Evolutionary conservation across 2,113 vertebrate species (phyloP), one percentile per base, ranked within the genome.

Genomic region (Rafetus swinhoei): DNA sequence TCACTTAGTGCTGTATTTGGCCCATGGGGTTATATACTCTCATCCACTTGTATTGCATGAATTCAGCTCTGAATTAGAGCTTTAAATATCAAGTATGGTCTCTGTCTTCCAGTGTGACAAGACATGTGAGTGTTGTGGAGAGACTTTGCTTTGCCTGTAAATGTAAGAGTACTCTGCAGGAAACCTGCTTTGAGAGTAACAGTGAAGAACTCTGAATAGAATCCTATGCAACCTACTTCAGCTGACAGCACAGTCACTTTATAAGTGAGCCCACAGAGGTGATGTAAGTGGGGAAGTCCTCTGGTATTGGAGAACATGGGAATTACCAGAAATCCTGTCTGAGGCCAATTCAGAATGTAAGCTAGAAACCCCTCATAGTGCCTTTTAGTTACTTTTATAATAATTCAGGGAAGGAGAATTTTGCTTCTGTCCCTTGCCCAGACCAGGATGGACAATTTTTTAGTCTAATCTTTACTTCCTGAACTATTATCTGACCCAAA

Each of bases 21-120:
- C 21, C 0, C 21, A 29, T 60, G 91, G 35, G 0, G 93, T 50
- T 35, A 24, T 35, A 5, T 45, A 53, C 52, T 6, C 1, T 57
- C 22, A 3, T 56, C 60, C 74, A 6, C 5, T 90, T 22, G 62
- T 69, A 79, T 85, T 60, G 1, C 1, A 18, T 12, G 22, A 57
- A 81, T 27, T 86, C 29, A 7, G 16, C 60, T 39, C n/a, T 69
- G 19, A 80, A 87, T 52, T 7, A 72, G 45, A 11, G 18, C 59
- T 77, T 22, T 60, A 62, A 3, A 0, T 0, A 10, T 25, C 12
- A 4, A 50, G 22, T 90, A 79, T 27, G 19, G 7, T 86, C 82
- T 85, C 39, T 57, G 92, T 56, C 45, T 50, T 77, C 45, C 24
- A 50, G 24, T 24, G 12, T 77, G 10, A 50, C 24, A 50, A 77